phyloP scores from a whole-genome alignment of 2,113 vertebrate species.

The Petrocephalus zakoni region DNA sequence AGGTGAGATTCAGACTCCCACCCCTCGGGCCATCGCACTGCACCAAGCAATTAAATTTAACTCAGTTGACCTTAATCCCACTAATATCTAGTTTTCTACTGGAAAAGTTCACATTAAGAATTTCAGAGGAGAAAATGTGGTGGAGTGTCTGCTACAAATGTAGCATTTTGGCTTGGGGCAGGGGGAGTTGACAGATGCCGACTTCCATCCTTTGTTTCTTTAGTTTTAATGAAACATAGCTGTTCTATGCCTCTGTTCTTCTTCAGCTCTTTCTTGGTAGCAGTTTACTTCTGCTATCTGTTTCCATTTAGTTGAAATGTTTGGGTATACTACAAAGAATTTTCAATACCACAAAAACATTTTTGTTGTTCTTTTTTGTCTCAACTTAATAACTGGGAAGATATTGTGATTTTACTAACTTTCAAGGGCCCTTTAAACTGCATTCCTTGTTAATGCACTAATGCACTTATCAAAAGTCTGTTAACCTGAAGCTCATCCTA shows the following conservation, averaged over 20 bases:
- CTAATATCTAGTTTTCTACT: background rate
- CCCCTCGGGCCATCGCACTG: background rate
- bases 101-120: background rate
- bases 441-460: background rate
- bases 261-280: background rate
- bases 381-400: background rate
- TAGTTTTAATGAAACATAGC: background rate
- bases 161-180: background rate
- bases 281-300: background rate
- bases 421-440: background rate
- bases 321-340: background rate
- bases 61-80: background rate
- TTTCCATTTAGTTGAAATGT: background rate
- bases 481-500: background rate
- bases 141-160: background rate
- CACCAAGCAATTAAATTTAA: background rate
- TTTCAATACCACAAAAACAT: background rate
- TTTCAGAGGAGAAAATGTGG: background rate
- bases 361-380: background rate
- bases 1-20: background rate
- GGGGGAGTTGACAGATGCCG: background rate
- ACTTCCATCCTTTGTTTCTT: background rate
- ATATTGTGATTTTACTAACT: background rate
- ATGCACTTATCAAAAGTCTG: background rate
- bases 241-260: background rate